These are phyloP conservation scores for Dasypogon diadema DNA, from an alignment of 2,888 invertebrate genomes.

Conservation along the genomic window DNA sequence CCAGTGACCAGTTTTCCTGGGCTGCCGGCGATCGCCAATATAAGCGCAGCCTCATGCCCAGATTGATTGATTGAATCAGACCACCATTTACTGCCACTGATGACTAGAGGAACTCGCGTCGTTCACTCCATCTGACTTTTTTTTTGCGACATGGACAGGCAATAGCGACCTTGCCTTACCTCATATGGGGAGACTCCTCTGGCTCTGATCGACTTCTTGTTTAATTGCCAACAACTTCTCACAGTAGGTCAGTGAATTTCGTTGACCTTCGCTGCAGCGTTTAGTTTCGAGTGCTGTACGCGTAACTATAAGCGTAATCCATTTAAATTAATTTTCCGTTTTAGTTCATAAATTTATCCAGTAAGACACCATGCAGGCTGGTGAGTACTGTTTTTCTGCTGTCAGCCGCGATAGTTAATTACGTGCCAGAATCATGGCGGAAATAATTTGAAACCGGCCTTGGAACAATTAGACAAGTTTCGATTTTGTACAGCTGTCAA, in stretches of 20 bases:
- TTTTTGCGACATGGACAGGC: background rate
- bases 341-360: background rate
- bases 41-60: background rate
- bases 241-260: slow-evolving; percentile 7
- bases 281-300: background rate
- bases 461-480: slow-evolving; percentile 3
- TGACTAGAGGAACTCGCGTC: background rate
- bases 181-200: background rate
- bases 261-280: background rate
- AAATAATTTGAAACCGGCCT: background rate
- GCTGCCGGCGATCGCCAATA: background rate
- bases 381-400: background rate
- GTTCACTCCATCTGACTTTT: background rate
- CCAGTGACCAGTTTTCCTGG: background rate
- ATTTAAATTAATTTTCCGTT: slow-evolving; percentile 35
- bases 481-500: slow-evolving; percentile 1
- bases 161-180: background rate
- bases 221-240: background rate
- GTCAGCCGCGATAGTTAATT: background rate
- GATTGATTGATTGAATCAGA: slow-evolving; percentile 13
- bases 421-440: background rate
- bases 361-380: background rate
- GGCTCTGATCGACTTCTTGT: background rate
- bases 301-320: slow-evolving; percentile 11
- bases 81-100: background rate